Base-by-base conservation (phyloP, 2,888 invertebrate species). In the Anagyrus pseudococci region DNA sequence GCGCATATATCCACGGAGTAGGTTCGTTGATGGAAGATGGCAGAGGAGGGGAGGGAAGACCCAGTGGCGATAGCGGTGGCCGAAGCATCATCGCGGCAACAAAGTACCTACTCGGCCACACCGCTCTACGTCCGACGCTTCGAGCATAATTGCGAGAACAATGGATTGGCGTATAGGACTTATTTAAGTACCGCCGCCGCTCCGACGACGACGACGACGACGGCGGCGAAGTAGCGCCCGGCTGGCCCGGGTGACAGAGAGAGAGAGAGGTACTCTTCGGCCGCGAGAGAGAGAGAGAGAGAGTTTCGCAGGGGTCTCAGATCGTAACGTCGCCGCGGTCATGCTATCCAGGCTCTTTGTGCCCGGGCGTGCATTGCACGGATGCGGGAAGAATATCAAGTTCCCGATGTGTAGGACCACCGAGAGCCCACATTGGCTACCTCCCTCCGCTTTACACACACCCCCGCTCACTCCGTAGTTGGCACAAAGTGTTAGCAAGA, bases 301-400 rank as follows among this genome's bases (percentile, higher is more conserved):
- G 67, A 70, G 68, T 71, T 72, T 71, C 69, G 66, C 68, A 68
- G 67, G 68, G 68, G 69, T 70, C 71, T 70, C 68, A 69, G 71
- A n/a, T n/a, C n/a, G n/a, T n/a, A n/a, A n/a, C n/a, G n/a, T n/a
- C n/a, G n/a, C n/a, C n/a, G n/a, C n/a, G 53, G 58, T 57, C 58
- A 29, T 57, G 67, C 62, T 66, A 64, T 52, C 70, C 62, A 57
- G 62, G 67, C 69, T 68, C 71, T 71, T 70, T 68, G 68, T 67
- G 66, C 67, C 66, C 74, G 72, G 73, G 71, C 54, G 73, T 41
- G n/a, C n/a, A n/a, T n/a, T n/a, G 23, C 59, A 33, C 68, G 70
- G 72, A 75, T 75, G 76, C 75, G 75, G 76, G 75, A 70, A 71
- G 73, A 72, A 72, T 74, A 74, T 74, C 73, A 71, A 72, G 71